Percentiles rank a stretch among this genome's conserved stretches.
Conservation (phyloP, 1,140 invertebrate genomes). For the Macrosteles quadrilineatus region DNA sequence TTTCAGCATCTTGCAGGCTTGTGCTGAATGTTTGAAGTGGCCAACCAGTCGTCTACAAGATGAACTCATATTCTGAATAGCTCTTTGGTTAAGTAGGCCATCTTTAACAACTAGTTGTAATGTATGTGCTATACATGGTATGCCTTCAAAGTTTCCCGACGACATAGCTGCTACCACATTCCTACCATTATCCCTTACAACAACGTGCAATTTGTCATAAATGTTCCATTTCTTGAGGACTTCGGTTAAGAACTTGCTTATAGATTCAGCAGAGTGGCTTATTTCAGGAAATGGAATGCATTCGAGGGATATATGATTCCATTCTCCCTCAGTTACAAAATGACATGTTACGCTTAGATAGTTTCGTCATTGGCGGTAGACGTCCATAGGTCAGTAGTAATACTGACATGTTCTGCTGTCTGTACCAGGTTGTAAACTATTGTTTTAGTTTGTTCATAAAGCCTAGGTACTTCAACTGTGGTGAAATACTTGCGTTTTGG, state of each 20-base stretch:
- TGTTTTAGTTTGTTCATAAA: not conserved
- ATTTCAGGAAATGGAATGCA: not conserved
- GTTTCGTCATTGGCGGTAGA: not conserved
- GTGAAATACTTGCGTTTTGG: not conserved
- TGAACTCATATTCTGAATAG: constrained; percentile 49
- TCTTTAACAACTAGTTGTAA: not conserved
- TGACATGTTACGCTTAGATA: not conserved
- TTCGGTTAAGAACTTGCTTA: no score
- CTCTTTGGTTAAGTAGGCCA: constrained; percentile 15
- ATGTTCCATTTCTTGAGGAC: no score
- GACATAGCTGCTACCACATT: not conserved
- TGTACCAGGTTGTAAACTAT: not conserved
- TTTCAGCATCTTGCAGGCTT: not conserved
- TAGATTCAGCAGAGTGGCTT: not conserved
- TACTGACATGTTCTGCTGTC: not conserved
- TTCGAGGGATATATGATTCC: not conserved
- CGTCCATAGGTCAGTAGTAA: constrained; percentile 8
- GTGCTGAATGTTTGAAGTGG: not conserved
- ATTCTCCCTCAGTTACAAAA: not conserved
- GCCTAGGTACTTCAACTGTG: not conserved
- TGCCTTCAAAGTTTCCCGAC: not conserved
- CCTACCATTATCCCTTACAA: not conserved
- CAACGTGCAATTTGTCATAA: not conserved
- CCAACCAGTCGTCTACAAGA: constrained; percentile 40
- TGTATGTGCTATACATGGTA: not conserved